These are phyloP conservation scores for Ptychochromis oligacanthus DNA, from an alignment of 2,113 vertebrate genomes.

Conservation along the genomic window DNA sequence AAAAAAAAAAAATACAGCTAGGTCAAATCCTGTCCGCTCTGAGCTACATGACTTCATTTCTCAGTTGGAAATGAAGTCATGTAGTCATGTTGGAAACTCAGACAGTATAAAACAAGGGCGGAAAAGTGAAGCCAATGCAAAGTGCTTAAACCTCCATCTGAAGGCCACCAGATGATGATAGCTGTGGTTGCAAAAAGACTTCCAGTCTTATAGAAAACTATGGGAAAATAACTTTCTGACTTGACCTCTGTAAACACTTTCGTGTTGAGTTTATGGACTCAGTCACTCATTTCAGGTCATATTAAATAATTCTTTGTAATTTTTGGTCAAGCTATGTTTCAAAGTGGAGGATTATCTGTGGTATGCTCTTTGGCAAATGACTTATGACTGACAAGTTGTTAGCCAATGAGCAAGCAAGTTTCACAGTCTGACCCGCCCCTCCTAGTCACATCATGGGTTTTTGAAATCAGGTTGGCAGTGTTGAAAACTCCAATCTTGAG, in stretches of 20 bases:
- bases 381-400: background rate
- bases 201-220: too few relatives aligned
- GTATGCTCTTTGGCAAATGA: background rate
- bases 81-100: too few relatives aligned
- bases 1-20: too few relatives aligned
- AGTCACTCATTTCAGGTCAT: background rate
- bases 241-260: background rate
- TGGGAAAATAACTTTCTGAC: background rate
- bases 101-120: background rate
- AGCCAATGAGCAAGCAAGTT: background rate
- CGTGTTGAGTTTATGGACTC: background rate
- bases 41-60: too few relatives aligned
- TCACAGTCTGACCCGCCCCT: too few relatives aligned
- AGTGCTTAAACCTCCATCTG: background rate
- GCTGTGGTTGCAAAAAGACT: background rate
- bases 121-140: background rate
- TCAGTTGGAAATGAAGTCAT: too few relatives aligned
- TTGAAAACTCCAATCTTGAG: background rate
- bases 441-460: background rate
- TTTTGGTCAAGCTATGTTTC: too few relatives aligned
- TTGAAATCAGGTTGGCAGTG: rapidly evolving
- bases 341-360: background rate
- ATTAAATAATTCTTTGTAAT: background rate
- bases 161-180: background rate
- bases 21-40: too few relatives aligned